Evolutionary conservation across 2,888 invertebrate genomes (phyloP).

Genomic region (Notodonta ziczac): DNA sequence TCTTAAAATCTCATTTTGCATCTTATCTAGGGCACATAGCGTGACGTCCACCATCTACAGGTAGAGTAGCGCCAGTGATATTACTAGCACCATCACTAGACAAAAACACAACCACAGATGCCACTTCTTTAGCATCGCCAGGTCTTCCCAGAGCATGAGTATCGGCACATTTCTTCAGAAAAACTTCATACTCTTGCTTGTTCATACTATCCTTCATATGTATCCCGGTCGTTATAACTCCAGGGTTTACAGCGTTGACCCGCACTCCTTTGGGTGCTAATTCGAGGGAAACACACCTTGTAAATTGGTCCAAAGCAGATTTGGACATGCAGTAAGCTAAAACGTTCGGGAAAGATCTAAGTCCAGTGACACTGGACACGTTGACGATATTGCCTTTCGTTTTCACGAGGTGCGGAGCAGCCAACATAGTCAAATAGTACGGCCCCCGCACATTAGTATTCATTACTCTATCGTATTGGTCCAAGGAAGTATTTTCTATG

Average conservation of each 20-base stretch:
- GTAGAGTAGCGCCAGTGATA: constrained; percentile 92
- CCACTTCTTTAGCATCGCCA: constrained; percentile 93
- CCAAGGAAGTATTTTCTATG: constrained; percentile 92
- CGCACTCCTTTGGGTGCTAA: constrained; percentile 91
- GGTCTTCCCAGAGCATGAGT: constrained; percentile 96
- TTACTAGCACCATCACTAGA: constrained; percentile 93
- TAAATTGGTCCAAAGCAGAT: constrained; percentile 96
- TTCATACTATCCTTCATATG: constrained; percentile 93
- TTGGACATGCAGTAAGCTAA: constrained; percentile 97
- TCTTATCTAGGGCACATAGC: constrained; percentile 91
- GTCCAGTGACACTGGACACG: constrained; percentile 96
- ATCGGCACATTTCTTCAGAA: constrained; percentile 91
- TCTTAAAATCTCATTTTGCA: too few species aligned
- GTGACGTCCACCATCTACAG: constrained; percentile 95
- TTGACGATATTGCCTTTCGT: constrained; percentile 95
- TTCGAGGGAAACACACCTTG: constrained; percentile 94
- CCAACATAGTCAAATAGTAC: constrained; percentile 92
- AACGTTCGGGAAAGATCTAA: constrained; percentile 94
- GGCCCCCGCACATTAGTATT: constrained; percentile 92
- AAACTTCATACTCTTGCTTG: constrained; percentile 90
- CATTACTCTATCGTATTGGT: constrained; percentile 94
- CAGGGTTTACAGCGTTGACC: constrained; percentile 96
- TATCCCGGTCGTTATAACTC: constrained; percentile 94
- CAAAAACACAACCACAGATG: constrained; percentile 94
- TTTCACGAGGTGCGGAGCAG: constrained; percentile 91